phyloP scores from a whole-genome alignment of 2,113 vertebrate genomes.

The Dermatemys mawii region DNA sequence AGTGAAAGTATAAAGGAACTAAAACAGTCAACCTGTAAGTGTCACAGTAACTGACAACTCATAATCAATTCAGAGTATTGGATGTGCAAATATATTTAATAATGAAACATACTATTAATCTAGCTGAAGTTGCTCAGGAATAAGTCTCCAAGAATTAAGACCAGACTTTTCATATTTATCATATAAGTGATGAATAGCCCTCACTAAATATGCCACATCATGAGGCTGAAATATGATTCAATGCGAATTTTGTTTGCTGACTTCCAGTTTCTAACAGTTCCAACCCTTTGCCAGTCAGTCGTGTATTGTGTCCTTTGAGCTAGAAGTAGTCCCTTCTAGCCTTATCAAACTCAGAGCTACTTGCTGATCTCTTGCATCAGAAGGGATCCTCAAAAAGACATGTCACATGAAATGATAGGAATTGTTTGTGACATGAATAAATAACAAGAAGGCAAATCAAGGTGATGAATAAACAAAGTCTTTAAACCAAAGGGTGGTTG shows the following conservation, averaged over 20 bases:
- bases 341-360: not conserved
- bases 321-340: not conserved
- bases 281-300: not conserved
- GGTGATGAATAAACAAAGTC: not conserved
- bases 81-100: not conserved
- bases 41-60: not conserved
- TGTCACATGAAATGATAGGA: too few species aligned
- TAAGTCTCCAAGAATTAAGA: not conserved
- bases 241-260: not conserved
- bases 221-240: not conserved
- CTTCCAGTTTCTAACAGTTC: not conserved
- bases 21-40: not conserved
- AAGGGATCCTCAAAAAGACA: not conserved
- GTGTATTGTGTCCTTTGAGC: not conserved
- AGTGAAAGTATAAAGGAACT: not conserved
- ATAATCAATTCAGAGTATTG: not conserved
- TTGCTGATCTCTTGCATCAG: not conserved
- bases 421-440: not conserved
- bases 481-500: not conserved
- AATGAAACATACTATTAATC: not conserved
- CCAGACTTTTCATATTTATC: not conserved
- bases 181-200: not conserved
- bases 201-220: not conserved
- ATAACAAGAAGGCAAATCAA: not conserved
- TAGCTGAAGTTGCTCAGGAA: not conserved